These are phyloP conservation scores for Trachythela sp. DNA, from an alignment of 64 coral and sea anemone genomes.

Conservation along the genomic window DNA sequence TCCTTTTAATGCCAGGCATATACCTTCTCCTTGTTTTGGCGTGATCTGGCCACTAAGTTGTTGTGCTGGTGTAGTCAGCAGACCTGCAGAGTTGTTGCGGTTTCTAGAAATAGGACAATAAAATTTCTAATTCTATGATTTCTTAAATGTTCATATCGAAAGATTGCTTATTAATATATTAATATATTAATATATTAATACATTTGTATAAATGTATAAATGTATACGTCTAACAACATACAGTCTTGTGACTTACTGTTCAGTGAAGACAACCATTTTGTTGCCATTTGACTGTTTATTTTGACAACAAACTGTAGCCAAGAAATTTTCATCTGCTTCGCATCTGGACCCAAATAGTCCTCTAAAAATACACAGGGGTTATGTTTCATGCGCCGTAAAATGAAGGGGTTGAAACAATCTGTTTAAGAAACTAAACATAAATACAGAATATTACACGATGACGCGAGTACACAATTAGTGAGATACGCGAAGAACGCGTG, in stretches of 20 bases:
- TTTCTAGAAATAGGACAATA: neutral
- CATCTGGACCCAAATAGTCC: constrained; percentile 65
- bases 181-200: no score
- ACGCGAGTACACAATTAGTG: no score
- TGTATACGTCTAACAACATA: neutral
- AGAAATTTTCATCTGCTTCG: constrained; percentile 57
- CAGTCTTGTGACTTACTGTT: constrained; percentile 54
- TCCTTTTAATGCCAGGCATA: no score
- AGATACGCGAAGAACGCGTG: no score
- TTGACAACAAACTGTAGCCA: constrained; percentile 38
- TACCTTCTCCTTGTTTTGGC: constrained; percentile 21
- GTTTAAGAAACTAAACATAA: no score
- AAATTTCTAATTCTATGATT: neutral
- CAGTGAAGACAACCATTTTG: constrained; percentile 86
- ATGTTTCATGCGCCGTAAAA: no score
- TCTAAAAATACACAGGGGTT: constrained; percentile 30
- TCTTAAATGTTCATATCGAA: no score
- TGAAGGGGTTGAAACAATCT: no score
- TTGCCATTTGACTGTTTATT: constrained; percentile 56
- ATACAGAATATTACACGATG: no score
- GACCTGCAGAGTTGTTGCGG: neutral
- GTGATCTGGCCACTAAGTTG: constrained; percentile 13
- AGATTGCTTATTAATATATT: no score
- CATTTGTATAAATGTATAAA: no score
- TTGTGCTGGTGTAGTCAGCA: neutral